Percentiles rank a stretch among this genome's conserved stretches.
These are phyloP conservation scores for Menidia menidia DNA, from an alignment of 2,797 vertebrate species.

Conservation along the genomic window DNA sequence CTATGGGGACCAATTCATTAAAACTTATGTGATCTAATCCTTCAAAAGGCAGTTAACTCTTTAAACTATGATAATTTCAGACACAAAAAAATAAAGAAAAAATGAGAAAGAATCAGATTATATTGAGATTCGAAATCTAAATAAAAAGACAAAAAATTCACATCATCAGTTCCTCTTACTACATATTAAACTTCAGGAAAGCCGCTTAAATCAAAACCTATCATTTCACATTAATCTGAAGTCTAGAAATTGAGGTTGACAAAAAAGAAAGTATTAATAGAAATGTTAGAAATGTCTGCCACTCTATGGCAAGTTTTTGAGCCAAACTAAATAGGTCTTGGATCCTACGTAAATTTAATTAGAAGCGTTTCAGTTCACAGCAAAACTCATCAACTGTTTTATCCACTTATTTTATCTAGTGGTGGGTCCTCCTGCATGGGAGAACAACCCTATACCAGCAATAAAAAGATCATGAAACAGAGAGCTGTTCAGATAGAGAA, in stretches of 20 bases:
- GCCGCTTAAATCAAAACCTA: conserved; percentile 15
- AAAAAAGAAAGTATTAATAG: too few species aligned
- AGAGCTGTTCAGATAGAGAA: too few species aligned
- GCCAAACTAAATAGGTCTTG: too few species aligned
- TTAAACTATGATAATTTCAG: neutral
- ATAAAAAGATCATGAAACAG: too few species aligned
- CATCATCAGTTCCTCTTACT: conserved; percentile 21
- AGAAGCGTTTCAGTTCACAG: too few species aligned
- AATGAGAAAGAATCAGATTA: neutral
- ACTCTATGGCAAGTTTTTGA: too few species aligned
- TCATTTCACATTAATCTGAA: conserved; percentile 21
- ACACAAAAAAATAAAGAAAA: neutral
- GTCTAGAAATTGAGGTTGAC: conserved; percentile 1
- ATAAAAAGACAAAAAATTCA: conserved; percentile 11
- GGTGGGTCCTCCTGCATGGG: too few species aligned
- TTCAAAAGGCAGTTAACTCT: neutral
- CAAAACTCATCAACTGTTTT: too few species aligned
- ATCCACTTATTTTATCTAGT: too few species aligned
- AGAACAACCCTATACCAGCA: too few species aligned
- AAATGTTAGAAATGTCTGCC: too few species aligned
- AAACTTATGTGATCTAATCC: conserved; percentile 10
- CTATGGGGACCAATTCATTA: neutral
- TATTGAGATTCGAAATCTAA: conserved; percentile 11
- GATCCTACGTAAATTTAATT: too few species aligned
- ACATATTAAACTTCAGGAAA: conserved; percentile 26